These are phyloP conservation scores for Drosophila melanogaster DNA, from an alignment of 1,140 invertebrate genomes.

Conservation along the genomic window DNA sequence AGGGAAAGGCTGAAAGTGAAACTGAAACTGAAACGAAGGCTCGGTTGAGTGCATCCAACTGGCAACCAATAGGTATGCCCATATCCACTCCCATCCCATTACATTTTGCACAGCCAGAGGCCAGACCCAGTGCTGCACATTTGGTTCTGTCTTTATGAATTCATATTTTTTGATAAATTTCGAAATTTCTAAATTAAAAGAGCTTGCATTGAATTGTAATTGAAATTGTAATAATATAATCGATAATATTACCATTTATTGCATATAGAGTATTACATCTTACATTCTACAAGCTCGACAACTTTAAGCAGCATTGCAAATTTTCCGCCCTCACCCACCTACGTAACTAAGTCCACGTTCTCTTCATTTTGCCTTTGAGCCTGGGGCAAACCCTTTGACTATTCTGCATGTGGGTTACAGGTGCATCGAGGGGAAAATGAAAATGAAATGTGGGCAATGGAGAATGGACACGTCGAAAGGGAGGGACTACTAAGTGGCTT, in stretches of 20 bases:
- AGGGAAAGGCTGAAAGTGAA: conserved; percentile 27
- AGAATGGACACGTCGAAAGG: neutral
- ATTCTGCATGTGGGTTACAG: conserved; percentile 35
- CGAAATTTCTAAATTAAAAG: too few species aligned
- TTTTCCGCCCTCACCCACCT: too few species aligned
- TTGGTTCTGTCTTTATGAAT: neutral
- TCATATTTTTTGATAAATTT: too few species aligned
- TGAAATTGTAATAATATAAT: too few species aligned
- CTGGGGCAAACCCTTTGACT: conserved; percentile 28
- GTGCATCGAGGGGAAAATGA: conserved; percentile 28
- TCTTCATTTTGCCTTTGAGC: conserved; percentile 5
- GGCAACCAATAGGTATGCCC: conserved; percentile 10
- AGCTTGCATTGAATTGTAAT: too few species aligned
- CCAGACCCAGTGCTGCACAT: neutral
- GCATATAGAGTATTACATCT: too few species aligned
- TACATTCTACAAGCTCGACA: too few species aligned
- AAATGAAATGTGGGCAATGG: neutral
- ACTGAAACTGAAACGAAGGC: conserved; percentile 36
- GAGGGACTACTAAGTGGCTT: conserved; percentile 24
- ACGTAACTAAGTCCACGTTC: neutral
- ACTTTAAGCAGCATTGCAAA: neutral
- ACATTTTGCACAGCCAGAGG: neutral
- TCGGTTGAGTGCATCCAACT: conserved; percentile 44
- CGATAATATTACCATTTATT: too few species aligned
- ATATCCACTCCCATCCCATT: neutral